phyloP scores from a whole-genome alignment of 2,888 invertebrate species.

The Synanthedon tipuliformis region DNA sequence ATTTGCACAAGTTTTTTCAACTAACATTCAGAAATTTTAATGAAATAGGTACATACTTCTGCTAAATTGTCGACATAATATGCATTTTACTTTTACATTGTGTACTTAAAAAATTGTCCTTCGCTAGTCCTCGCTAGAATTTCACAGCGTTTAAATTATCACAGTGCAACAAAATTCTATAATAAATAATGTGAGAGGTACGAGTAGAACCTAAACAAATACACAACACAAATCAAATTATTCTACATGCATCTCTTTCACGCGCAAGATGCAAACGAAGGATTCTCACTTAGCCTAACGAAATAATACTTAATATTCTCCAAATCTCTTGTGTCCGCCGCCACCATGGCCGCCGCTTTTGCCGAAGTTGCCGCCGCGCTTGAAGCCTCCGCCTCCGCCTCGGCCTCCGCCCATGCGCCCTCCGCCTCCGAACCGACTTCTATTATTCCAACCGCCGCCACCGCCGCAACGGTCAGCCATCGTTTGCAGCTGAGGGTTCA shows the following conservation, averaged over 20 bases:
- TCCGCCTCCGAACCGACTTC: slow-evolving; percentile 57
- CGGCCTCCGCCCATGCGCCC: slow-evolving; percentile 54
- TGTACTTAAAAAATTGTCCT: slow-evolving; percentile 5
- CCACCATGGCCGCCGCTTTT: slow-evolving; percentile 35
- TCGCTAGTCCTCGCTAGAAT: slow-evolving; percentile 50
- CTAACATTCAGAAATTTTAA: no score
- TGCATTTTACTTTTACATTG: no score
- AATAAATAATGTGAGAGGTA: neutral
- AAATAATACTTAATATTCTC: slow-evolving; percentile 39
- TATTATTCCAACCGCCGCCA: slow-evolving; percentile 71
- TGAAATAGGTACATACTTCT: no score
- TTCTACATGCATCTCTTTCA: slow-evolving; percentile 13
- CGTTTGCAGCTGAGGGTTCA: slow-evolving; percentile 87
- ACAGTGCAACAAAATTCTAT: slow-evolving; percentile 43
- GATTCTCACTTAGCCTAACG: no score
- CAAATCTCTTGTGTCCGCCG: slow-evolving; percentile 55
- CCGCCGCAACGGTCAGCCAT: slow-evolving; percentile 78
- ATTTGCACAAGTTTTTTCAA: no score
- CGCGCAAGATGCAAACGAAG: slow-evolving; percentile 44
- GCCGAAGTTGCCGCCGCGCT: slow-evolving; percentile 57
- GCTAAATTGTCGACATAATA: no score
- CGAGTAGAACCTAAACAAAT: neutral
- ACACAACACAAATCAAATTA: neutral
- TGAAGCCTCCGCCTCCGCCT: slow-evolving; percentile 51
- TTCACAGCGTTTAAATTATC: slow-evolving; percentile 48